Base-by-base conservation (phyloP, 2,797 vertebrate genomes). In the Sparus aurata region DNA sequence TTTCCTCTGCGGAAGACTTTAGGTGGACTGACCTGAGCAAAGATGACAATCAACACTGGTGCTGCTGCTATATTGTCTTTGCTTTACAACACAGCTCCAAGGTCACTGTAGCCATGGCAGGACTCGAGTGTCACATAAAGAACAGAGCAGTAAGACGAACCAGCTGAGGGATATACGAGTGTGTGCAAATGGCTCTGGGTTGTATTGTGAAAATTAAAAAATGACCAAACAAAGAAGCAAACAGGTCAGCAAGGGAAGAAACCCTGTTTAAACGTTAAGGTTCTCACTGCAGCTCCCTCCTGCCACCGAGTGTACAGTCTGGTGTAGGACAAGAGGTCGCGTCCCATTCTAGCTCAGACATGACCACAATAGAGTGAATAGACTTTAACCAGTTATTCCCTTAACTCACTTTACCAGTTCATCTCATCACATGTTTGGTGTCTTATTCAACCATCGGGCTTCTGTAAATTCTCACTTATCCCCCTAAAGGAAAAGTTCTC, bases 271-370 rank as follows among this genome's bases (percentile, higher is more conserved):
- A 43, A 47, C 46, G 15, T 1, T 15, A 4, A 18, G 68, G 27
- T 9, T 1, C 3, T 74, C 45, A 2, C 3, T 8, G 70, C 41
- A 75, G 69, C 72, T 70, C 25, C 25, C 16, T 15, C 1, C 70
- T 86, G 90, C 91, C 91, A 83, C 78, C 92, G 83, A 75, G 80
- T 90, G 94, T 25, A 54, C 64, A 78, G 6, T n/a, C 2, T 20
- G 53, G 6, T 52, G 67, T 18, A 79, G 22, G 13, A 75, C 72
- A 69, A 12, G 18, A 27, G 8, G 25, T 13, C n/a, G 1, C 4
- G 13, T 16, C 20, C 25, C 20, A 12, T 34, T 27, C 4, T 12
- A 4, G 3, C 15, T 52, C 2, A 73, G 20, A 72, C 15, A 58
- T 38, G 9, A 54, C 66, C 41, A 41, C 41, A 46, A 3, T 15